Base-by-base conservation (phyloP, 2,113 vertebrate genomes). In the Polypterus bichir region DNA sequence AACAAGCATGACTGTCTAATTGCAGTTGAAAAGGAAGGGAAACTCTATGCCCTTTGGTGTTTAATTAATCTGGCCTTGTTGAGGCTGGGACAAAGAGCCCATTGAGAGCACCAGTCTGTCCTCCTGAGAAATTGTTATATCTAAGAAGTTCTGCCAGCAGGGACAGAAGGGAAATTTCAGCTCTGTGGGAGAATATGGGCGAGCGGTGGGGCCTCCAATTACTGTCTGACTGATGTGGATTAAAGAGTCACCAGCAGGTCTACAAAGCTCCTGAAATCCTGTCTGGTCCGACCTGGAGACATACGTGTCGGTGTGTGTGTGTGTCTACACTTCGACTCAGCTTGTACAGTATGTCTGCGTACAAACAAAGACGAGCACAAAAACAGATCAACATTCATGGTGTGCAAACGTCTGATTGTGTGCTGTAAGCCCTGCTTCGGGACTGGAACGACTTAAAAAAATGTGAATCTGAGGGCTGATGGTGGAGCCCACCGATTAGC, bases 51-150 rank as follows among this genome's bases (percentile, higher is more conserved):
- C 91, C 87, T 77, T 69, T 78, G 71, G 87, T 88, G 89, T 90
- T 94, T 94, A 94, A 96, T 95, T 91, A 94, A 98, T 94, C 83
- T 84, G 86, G 86, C 84, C 89, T 91, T 86, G 86, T 89, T 83
- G 81, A 89, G 83, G 76, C 76, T 64, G 47, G 81, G 88, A 96
- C 92, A 97, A 97, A 87, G 87, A 80, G 77, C 84, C 83, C 82
- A 92, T 96, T 97, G 89, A 97, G 83, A 65, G 79, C 79, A 70
- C 73, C 79, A 82, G 80, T 84, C 79, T 76, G 79, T 89, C 81
- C 85, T 87, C 86, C 78, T 76, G 83, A 83, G 86, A 87, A 86
- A 91, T 89, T 92, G 89, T 93, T 92, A 84, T 84, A 85, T 73
- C 82, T 83, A 82, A 80, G 89, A 91, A 89, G 87, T 89, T 85